Percentiles rank a stretch among this genome's conserved stretches.
Conservation (phyloP, 1,140 invertebrate genomes). For the Anastrepha ludens region DNA sequence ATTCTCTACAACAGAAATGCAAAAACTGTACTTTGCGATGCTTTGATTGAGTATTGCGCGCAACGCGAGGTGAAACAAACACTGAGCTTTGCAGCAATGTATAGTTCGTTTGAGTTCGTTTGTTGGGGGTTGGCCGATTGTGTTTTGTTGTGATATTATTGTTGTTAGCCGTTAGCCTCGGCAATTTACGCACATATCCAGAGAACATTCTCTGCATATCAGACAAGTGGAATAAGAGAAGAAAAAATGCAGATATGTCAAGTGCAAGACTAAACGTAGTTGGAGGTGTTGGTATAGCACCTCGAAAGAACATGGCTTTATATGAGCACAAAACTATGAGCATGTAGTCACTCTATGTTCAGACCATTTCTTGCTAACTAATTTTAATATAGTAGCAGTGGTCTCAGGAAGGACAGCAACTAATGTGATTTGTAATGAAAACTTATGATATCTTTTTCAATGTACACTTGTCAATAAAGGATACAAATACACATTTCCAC, state of each 20-base stretch:
- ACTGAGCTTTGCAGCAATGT: neutral
- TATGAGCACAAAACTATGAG: too few species aligned
- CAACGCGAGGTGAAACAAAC: neutral
- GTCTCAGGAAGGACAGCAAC: too few species aligned
- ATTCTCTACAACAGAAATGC: constrained; percentile 29
- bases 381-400: too few species aligned
- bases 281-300: neutral
- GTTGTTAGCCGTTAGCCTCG: neutral
- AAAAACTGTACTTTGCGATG: constrained; percentile 41
- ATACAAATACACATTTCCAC: too few species aligned
- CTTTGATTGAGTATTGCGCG: neutral
- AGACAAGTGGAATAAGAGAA: neutral
- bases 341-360: too few species aligned
- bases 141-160: neutral
- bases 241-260: neutral
- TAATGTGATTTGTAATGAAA: too few species aligned
- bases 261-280: neutral
- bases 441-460: too few species aligned
- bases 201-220: too few species aligned
- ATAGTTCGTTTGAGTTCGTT: neutral
- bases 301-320: too few species aligned
- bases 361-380: too few species aligned
- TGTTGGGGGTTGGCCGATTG: neutral
- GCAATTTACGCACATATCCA: neutral
- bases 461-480: too few species aligned